Conservation (phyloP, 2,113 vertebrate species). For the Dicrurus megarhynchus region DNA sequence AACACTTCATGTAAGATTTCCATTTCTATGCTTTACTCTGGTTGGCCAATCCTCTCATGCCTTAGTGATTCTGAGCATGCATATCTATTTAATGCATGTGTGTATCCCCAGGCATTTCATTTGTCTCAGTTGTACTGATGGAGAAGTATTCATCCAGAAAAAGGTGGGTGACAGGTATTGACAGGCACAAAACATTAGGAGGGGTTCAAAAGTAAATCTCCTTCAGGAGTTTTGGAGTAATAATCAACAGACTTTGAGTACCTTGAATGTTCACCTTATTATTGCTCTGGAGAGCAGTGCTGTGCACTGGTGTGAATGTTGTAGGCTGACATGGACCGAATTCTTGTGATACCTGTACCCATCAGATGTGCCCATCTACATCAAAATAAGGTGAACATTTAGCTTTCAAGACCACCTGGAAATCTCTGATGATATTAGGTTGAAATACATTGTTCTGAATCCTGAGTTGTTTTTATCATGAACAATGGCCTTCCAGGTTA, state of each 20-base stretch:
- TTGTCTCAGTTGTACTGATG: background rate
- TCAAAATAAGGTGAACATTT: background rate
- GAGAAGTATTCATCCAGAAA: background rate
- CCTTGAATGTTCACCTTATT: background rate
- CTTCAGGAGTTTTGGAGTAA: background rate
- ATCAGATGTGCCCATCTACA: background rate
- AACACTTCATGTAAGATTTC: background rate
- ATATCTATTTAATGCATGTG: background rate
- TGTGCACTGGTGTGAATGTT: background rate
- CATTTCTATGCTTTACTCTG: background rate
- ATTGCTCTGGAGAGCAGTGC: background rate
- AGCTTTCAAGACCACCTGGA: background rate
- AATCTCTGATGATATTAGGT: background rate
- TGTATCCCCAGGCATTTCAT: constrained; percentile 41
- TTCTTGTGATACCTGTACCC: background rate
- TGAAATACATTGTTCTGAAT: background rate
- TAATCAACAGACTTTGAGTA: background rate
- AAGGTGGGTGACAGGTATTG: constrained; percentile 10
- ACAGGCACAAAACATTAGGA: background rate
- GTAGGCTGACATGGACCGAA: background rate
- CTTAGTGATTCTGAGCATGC: constrained; percentile 18
- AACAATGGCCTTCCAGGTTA: background rate
- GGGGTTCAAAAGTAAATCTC: background rate
- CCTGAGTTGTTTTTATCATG: background rate
- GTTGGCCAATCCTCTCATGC: background rate